Evolutionary conservation across 1,140 invertebrate genomes (phyloP), one percentile per base, ranked within the genome.

Genomic region (Euwallacea similis): DNA sequence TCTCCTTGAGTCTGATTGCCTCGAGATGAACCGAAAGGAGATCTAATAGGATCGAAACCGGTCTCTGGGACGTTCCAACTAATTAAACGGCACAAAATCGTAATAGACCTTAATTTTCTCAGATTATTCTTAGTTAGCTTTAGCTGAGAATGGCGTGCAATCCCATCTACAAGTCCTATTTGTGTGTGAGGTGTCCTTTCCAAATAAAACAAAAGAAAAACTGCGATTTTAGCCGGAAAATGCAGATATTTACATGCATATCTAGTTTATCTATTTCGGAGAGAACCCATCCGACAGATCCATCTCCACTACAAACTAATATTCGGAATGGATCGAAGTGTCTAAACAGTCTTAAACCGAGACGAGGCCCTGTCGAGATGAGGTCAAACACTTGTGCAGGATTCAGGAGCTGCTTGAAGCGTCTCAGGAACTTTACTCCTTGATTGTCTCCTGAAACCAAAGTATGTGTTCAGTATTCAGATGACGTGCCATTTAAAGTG

Each of bases 301-400:
- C 95, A 82, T 97, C 95, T 3, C 95, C 95, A 69, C 94, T 95
- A 84, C 95, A 97, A 10, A 97, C 93, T 46, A 97, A 84, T 75
- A 96, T 93, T 69, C 95, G 88, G 79, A 97, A 93, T 65, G 94
- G 94, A 80, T 96, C 92, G 79, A 97, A 96, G 81, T 94, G 92
- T 73, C 93, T 87, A 84, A 97, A 97, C 47, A 97, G 85, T 55
- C 91, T 86, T 72, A 97, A 84, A 55, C 96, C 96, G 66, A 96
- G 87, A 58, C 92, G 87, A 42, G 97, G 96, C 47, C 94, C 94
- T 10, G 88, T 89, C 8, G 86, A 87, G 73, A 97, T 96, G 74
- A 98, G 89, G 87, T 98, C 96, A 85, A 98, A 98, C 47, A 98
- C 96, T 87, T 98, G 96, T 69, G 95, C 95, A 9, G 97, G 96